phyloP scores from a whole-genome alignment of 2,113 vertebrate species.

The Edolisoma coerulescens region DNA sequence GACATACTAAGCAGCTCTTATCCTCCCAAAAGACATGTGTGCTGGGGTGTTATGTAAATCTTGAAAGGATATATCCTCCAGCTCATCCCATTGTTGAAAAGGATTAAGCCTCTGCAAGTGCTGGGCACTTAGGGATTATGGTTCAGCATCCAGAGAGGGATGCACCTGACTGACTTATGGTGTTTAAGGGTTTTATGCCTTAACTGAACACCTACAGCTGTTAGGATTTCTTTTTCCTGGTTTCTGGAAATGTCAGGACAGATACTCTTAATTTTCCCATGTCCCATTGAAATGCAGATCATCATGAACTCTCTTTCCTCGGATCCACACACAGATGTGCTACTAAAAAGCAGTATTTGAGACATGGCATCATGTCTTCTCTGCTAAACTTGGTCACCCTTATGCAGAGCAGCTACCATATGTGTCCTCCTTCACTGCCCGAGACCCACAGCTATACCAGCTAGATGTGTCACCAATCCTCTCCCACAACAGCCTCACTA shows the following conservation, averaged over 20 bases:
- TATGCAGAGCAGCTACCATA: not conserved
- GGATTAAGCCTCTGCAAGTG: not conserved
- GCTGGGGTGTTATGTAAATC: conserved; percentile 9
- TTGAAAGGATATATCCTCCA: conserved; percentile 11
- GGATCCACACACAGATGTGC: not conserved
- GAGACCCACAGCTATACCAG: not conserved
- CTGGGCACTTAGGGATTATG: not conserved
- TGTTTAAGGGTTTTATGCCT: conserved; percentile 35
- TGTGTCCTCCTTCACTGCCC: not conserved
- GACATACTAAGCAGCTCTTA: not conserved
- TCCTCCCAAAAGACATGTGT: not conserved
- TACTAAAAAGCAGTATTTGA: not conserved
- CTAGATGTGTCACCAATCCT: not conserved
- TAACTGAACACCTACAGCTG: conserved; percentile 14
- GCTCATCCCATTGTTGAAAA: conserved; percentile 46
- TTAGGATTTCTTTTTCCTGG: not conserved
- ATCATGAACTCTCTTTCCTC: not conserved
- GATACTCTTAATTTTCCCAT: not conserved
- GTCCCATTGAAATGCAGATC: not conserved
- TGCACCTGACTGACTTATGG: not conserved
- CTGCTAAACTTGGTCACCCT: not conserved
- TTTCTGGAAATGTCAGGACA: not conserved
- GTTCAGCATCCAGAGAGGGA: not conserved
- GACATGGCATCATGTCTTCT: not conserved
- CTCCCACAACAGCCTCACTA: not conserved